phyloP scores from a whole-genome alignment of 1,140 invertebrate genomes.

The Drosophila nikananu region DNA sequence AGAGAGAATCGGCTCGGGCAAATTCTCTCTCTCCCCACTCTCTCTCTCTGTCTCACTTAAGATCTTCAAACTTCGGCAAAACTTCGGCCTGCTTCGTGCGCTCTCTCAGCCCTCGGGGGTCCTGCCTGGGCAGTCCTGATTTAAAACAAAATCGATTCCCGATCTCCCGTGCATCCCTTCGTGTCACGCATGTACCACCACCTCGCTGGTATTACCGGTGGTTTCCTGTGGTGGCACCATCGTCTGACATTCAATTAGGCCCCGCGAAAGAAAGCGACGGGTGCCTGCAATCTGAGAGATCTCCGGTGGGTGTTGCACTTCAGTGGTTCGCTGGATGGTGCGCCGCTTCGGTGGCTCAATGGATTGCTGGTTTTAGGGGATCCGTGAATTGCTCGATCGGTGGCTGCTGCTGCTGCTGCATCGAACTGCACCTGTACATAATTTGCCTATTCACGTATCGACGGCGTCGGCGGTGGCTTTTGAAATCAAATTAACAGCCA shows the following conservation, averaged over 20 bases:
- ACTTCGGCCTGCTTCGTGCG: not conserved
- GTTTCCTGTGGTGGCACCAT: conserved; percentile 30
- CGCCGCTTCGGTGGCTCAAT: conserved; percentile 35
- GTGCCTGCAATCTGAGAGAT: conserved; percentile 62
- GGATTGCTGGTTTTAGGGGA: conserved; percentile 10
- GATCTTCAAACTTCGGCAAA: not conserved
- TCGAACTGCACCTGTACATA: conserved; percentile 65
- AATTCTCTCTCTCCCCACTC: not conserved
- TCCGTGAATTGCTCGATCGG: conserved; percentile 14
- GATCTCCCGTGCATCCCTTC: not conserved
- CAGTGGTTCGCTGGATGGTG: conserved; percentile 42
- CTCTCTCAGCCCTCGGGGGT: not conserved
- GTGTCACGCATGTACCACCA: conserved; percentile 21
- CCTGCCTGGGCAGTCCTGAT: no score
- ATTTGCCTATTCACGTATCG: conserved; percentile 75
- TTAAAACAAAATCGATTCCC: not conserved
- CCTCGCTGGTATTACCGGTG: not conserved
- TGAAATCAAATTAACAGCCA: conserved; percentile 75
- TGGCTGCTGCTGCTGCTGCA: conserved; percentile 32
- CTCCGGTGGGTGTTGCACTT: conserved; percentile 65
- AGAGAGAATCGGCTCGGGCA: not conserved
- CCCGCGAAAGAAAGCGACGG: conserved; percentile 47
- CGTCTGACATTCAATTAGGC: conserved; percentile 74
- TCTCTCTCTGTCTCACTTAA: not conserved
- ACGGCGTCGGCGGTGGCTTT: conserved; percentile 57